Evolutionary conservation across 2,888 invertebrate genomes (phyloP), one percentile per base, ranked within the genome.

Genomic region (Drosophila histrio): DNA sequence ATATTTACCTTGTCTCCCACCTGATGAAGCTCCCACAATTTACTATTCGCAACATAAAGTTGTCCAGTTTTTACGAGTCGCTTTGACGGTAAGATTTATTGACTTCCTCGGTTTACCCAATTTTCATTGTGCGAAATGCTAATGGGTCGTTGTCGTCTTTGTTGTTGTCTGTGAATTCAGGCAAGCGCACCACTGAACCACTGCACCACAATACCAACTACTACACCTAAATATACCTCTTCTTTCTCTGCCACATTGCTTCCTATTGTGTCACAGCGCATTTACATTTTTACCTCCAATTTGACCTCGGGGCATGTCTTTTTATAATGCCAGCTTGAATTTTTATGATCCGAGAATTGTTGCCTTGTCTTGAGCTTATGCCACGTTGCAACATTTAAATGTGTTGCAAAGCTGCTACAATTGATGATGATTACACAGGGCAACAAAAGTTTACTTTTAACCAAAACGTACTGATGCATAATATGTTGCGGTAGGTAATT

Each of bases 1-100:
- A 32, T 6, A 7, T 13, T 5, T 13, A 32, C 15, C 15, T 8
- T 38, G 21, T 32, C 43, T 43, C 3, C n/a, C 22, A 54, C 30
- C 24, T 41, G 26, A 43, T 15, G 32, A 22, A 30, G 11, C 43
- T 43, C 11, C 43, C 54, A 63, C 49, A 49, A 17, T 50, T 57
- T 13, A 8, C 50, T 52, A 39, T 43, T 46, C 38, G 60, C 43
- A 50, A 67, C 65, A 77, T 77, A 75, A 79, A 79, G 54, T 72
- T 76, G 62, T 71, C 46, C 58, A 57, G 60, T 79, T 82, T 82
- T 82, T 72, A 82, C 68, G 83, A 75, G 53, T 59, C 68, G 67
- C 73, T 67, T 79, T 78, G 72, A 67, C 72, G 77, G 71, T 62
- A 65, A 78, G 72, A 85, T 82, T 85, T 85, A 82, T 79, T 74